phyloP scores from a whole-genome alignment of 1,140 invertebrate genomes.

The Drosophila seguyi region DNA sequence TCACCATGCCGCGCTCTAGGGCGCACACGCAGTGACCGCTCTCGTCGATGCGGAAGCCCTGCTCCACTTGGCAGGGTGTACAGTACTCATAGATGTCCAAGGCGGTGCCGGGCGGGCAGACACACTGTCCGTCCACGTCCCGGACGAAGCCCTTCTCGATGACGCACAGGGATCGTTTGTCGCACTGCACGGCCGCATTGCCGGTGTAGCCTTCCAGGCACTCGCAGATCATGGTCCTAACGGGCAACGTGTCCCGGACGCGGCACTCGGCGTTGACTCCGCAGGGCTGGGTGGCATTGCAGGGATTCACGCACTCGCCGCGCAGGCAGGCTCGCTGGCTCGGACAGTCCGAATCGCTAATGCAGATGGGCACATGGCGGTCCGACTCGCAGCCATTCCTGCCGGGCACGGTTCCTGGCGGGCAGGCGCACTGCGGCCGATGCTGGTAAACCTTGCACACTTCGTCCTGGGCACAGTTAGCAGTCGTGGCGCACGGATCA shows the following conservation, averaged over 20 bases:
- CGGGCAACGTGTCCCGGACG: constrained; percentile 92
- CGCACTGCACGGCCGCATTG: constrained; percentile 92
- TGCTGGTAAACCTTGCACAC: constrained; percentile 92
- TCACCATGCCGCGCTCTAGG: constrained; percentile 90
- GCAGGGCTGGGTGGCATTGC: constrained; percentile 91
- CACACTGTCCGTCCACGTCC: constrained; percentile 90
- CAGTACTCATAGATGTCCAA: constrained; percentile 92
- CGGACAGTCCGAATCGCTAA: constrained; percentile 92
- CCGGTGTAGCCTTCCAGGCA: constrained; percentile 94
- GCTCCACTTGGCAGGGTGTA: constrained; percentile 89
- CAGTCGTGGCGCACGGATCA: constrained; percentile 89
- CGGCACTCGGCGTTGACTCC: constrained; percentile 92
- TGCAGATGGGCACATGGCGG: constrained; percentile 88
- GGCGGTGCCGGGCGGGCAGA: constrained; percentile 91
- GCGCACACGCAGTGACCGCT: constrained; percentile 93
- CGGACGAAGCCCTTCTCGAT: constrained; percentile 90
- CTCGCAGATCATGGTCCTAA: constrained; percentile 95
- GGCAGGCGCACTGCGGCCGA: constrained; percentile 91
- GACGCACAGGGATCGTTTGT: constrained; percentile 89
- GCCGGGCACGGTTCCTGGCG: constrained; percentile 91
- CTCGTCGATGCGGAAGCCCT: constrained; percentile 91
- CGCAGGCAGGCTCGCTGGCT: constrained; percentile 93
- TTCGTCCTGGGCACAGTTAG: constrained; percentile 89
- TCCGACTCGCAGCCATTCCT: constrained; percentile 89
- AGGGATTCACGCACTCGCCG: constrained; percentile 93